Conservation (phyloP, 2,888 invertebrate species). For the Alloplasta piceator region DNA sequence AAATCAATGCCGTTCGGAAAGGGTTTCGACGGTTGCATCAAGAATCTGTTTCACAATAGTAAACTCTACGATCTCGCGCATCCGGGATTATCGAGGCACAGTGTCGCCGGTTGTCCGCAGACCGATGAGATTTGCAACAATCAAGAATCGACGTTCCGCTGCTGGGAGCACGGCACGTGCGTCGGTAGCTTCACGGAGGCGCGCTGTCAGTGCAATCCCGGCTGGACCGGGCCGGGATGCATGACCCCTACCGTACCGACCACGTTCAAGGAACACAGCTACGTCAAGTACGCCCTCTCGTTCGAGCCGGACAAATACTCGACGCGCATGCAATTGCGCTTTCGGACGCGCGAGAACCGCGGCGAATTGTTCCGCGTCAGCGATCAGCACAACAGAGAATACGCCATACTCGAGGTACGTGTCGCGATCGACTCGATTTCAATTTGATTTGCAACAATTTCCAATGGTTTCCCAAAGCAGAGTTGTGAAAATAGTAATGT, state of each 20-base stretch:
- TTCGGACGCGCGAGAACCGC: constrained; percentile 96
- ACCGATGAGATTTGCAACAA: constrained; percentile 96
- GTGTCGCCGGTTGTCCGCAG: constrained; percentile 95
- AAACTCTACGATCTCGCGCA: constrained; percentile 97
- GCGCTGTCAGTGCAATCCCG: constrained; percentile 96
- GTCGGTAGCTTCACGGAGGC: constrained; percentile 95
- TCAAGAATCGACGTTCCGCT: constrained; percentile 93
- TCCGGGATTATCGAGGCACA: constrained; percentile 94
- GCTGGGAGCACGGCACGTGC: constrained; percentile 97
- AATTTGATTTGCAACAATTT: constrained; percentile 19
- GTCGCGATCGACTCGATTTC: not conserved
- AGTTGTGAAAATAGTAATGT: too few species aligned
- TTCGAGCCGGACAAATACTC: constrained; percentile 97
- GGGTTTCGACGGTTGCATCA: constrained; percentile 97
- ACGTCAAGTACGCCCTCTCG: constrained; percentile 97
- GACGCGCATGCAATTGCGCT: constrained; percentile 96
- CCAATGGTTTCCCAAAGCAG: too few species aligned
- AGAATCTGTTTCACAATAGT: constrained; percentile 97
- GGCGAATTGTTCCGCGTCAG: constrained; percentile 97
- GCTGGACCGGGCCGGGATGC: constrained; percentile 96
- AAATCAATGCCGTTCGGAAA: constrained; percentile 95
- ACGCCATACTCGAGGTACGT: constrained; percentile 92
- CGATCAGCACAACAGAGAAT: constrained; percentile 97
- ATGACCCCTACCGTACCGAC: constrained; percentile 94
- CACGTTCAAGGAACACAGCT: constrained; percentile 96